Evolutionary conservation across 2,113 vertebrate genomes (phyloP).

Genomic region (Acinonyx jubatus): DNA sequence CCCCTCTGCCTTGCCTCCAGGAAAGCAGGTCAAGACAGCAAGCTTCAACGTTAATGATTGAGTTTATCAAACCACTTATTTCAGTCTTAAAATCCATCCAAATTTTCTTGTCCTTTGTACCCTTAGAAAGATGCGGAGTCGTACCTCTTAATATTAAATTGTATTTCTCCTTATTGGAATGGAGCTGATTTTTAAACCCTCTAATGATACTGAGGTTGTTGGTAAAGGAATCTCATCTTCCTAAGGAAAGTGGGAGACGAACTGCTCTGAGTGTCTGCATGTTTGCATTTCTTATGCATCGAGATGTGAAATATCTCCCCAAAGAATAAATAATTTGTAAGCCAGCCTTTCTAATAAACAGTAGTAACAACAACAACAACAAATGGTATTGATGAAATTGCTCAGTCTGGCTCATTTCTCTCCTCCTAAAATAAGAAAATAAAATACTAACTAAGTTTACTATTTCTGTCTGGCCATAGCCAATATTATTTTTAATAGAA

Average conservation of each 20-base stretch:
- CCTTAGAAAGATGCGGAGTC: neutral
- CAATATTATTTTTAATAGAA: neutral
- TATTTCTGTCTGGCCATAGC: neutral
- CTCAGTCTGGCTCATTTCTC: neutral
- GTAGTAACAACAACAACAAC: neutral
- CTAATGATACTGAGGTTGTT: neutral
- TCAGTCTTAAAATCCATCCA: neutral
- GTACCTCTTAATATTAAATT: neutral
- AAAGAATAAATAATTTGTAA: neutral
- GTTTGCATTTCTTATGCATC: neutral
- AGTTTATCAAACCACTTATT: neutral
- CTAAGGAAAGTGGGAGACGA: neutral
- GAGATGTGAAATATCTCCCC: neutral
- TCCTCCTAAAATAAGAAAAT: neutral
- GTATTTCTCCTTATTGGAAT: neutral
- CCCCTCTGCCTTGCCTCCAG: neutral
- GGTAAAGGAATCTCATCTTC: neutral
- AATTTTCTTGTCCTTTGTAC: neutral
- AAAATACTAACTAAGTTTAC: neutral
- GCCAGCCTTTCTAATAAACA: neutral
- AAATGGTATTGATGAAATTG: neutral
- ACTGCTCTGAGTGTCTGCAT: fast-evolving
- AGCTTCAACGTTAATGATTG: neutral
- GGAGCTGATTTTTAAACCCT: neutral
- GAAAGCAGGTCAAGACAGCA: neutral